Base-by-base conservation (phyloP, 2,888 invertebrate genomes). In the Stenurella melanura region DNA sequence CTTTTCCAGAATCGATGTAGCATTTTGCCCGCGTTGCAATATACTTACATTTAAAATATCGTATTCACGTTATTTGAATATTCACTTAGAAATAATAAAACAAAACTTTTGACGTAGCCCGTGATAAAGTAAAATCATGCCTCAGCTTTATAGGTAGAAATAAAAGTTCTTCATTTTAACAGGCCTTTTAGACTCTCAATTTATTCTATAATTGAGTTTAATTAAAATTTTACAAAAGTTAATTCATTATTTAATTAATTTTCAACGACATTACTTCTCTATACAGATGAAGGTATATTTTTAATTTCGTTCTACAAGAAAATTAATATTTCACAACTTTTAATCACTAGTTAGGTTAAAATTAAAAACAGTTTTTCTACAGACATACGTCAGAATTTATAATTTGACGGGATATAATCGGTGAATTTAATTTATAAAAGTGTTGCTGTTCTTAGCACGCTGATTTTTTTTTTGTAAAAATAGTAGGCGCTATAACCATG, bases 181-280 rank as follows among this genome's bases (percentile, higher is more conserved):
- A 15, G 15, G 10, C 42, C 42, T 64, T 42, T 42, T 42, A 64
- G 21, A 64, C 18, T 42, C 19, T 38, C 19, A 64, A 64, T 64
- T 64, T 19, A 64, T 64, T 64, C 42, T 42, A 64, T 64, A 64
- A 64, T 64, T 64, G 64, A 19, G 64, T 64, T 64, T 42, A 64
- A 64, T 64, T 42, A 64, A 64, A 64, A 42, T 64, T 64, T 64
- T 18, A 42, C 17, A 42, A 64, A 64, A 64, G 18, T 50, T 50
- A 50, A 50, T 64, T 64, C 64, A 64, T 38, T 64, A 64, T 30
- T 42, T 18, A 42, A 64, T 64, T 64, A 64, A 42, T 19, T n/a
- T 17, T 34, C 7, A 50, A 50, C 50, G 50, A 50, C n/a, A 50
- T 50, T 50, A 50, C 50, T n/a, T 50, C 6, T 50, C 50, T n/a